Evolutionary conservation across 1,140 invertebrate species (phyloP).

Genomic region (Dendroctonus ponderosae): DNA sequence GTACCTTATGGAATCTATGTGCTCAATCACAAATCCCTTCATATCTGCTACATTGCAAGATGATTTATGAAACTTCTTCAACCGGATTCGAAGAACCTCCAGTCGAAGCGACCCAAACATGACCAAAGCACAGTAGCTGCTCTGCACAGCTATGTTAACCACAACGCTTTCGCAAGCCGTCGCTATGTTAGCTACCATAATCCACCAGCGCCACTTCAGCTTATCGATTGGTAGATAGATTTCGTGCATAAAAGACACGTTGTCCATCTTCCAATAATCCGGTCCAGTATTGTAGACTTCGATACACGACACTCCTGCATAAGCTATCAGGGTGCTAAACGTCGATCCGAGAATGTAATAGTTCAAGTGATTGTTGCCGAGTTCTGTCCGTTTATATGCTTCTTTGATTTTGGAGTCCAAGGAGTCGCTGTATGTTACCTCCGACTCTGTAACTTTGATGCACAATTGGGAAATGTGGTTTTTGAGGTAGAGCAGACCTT

Average conservation of each 20-base stretch:
- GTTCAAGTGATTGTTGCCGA: conserved; percentile 3
- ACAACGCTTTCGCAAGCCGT: conserved; percentile 1
- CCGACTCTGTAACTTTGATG: neutral
- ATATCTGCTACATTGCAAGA: no score
- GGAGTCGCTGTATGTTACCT: neutral
- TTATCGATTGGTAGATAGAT: conserved; percentile 15
- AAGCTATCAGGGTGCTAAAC: conserved; percentile 7
- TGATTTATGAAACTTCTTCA: conserved; percentile 1
- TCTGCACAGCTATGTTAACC: conserved; percentile 5
- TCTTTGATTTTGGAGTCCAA: neutral
- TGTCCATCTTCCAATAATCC: conserved; percentile 11
- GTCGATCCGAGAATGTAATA: conserved; percentile 5
- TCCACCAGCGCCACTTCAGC: neutral
- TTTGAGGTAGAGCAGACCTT: neutral
- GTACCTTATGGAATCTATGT: no score
- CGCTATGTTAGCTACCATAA: conserved; percentile 13
- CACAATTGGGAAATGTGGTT: conserved; percentile 7
- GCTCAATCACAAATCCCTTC: no score
- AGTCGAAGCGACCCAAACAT: conserved; percentile 5
- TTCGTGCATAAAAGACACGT: conserved; percentile 18
- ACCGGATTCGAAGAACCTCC: neutral
- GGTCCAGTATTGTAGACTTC: neutral
- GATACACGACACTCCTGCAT: conserved; percentile 1
- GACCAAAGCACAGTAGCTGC: conserved; percentile 2
- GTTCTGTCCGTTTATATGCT: conserved; percentile 2